Percentiles rank a stretch among this genome's conserved stretches.
Conservation (phyloP, 2,797 vertebrate species). For the Cottoperca gobio region DNA sequence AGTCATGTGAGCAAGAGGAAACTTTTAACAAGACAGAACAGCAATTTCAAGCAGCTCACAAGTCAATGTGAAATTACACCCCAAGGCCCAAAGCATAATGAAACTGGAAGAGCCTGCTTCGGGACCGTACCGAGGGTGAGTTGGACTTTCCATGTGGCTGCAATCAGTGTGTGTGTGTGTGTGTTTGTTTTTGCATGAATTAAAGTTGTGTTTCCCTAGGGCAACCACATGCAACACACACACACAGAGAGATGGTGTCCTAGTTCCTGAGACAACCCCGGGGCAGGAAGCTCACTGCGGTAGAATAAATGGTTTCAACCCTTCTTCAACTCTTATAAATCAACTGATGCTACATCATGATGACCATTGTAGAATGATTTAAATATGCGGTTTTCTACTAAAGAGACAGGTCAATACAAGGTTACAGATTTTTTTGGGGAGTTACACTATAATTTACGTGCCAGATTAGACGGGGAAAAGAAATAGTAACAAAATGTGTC, state of each 20-base stretch:
- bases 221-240: constrained; percentile 61
- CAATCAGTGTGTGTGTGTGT: constrained; percentile 44
- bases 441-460: constrained; percentile 26
- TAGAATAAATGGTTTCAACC: constrained; percentile 48
- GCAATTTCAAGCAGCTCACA: constrained; percentile 60
- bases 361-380: constrained; percentile 8
- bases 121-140: constrained; percentile 36
- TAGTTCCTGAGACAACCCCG: constrained; percentile 59
- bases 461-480: constrained; percentile 11
- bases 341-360: constrained; percentile 25
- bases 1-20: constrained; percentile 45
- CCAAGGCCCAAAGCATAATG: constrained; percentile 56
- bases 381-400: constrained; percentile 18
- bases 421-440: not conserved
- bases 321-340: constrained; percentile 33
- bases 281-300: constrained; percentile 47
- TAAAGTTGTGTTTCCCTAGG: constrained; percentile 50
- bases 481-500: constrained; percentile 34
- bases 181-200: constrained; percentile 39
- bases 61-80: constrained; percentile 72
- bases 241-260: constrained; percentile 64
- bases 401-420: constrained; percentile 6
- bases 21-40: constrained; percentile 59
- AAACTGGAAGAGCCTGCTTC: constrained; percentile 67
- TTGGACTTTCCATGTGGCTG: constrained; percentile 72